Conservation (phyloP, 2,797 vertebrate species). For the Lycodopsis pacificus region DNA sequence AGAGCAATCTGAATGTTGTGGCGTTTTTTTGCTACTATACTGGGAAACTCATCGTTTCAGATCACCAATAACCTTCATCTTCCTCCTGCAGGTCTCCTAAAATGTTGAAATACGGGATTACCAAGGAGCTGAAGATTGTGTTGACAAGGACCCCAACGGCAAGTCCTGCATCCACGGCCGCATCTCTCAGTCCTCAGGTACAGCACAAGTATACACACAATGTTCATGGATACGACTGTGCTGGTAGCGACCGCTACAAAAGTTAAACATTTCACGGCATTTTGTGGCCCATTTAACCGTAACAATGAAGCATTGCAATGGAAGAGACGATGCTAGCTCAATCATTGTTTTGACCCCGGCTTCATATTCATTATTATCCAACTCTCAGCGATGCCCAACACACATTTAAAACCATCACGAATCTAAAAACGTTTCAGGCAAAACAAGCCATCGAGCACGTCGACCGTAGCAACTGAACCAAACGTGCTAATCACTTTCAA, state of each 20-base stretch:
- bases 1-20: not conserved
- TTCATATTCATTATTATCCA: not conserved
- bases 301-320: too few relatives aligned
- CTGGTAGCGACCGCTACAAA: too few relatives aligned
- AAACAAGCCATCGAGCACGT: too few relatives aligned
- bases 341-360: too few relatives aligned
- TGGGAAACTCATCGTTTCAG: too few relatives aligned
- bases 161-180: conserved; percentile 13
- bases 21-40: too few relatives aligned
- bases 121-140: conserved; percentile 55
- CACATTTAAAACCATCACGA: not conserved
- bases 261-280: too few relatives aligned
- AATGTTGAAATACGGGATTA: conserved; percentile 42
- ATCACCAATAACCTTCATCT: not conserved
- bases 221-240: not conserved
- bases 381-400: not conserved
- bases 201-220: too few relatives aligned
- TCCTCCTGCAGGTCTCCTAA: conserved; percentile 52
- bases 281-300: too few relatives aligned
- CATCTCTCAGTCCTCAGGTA: conserved; percentile 50
- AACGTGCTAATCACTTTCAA: too few relatives aligned
- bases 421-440: not conserved
- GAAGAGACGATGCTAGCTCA: too few relatives aligned
- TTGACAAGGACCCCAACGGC: conserved; percentile 47
- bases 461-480: too few relatives aligned